These are phyloP conservation scores for Dicyrtoma fusca DNA, from an alignment of 2,888 invertebrate genomes.

Conservation along the genomic window DNA sequence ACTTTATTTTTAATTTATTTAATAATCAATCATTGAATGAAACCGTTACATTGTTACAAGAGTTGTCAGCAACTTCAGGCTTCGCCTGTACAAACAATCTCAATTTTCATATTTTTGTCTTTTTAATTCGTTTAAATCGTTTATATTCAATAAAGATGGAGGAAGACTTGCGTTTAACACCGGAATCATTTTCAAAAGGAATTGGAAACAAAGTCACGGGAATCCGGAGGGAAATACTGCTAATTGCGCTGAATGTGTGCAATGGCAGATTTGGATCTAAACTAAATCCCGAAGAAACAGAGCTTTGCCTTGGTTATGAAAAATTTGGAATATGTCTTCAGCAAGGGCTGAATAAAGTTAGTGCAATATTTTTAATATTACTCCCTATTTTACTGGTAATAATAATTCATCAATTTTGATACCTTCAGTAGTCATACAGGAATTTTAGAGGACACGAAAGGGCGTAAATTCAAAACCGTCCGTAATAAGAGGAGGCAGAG, in stretches of 20 bases:
- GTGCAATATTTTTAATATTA: background rate
- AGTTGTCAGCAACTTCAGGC: no score
- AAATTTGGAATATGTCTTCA: constrained; percentile 19
- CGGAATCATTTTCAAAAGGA: constrained; percentile 2
- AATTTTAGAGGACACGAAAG: no score
- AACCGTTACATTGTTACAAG: no score
- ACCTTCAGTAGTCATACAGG: no score
- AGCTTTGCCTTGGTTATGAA: constrained; percentile 14
- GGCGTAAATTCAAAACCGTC: no score
- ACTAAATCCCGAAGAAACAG: background rate
- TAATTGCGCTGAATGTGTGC: background rate
- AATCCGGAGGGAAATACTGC: background rate
- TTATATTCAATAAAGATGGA: background rate
- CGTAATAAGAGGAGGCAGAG: no score
- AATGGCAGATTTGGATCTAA: background rate
- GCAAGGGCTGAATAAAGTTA: constrained; percentile 10
- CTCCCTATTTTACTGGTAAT: background rate
- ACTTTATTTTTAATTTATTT: no score
- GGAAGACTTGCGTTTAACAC: constrained; percentile 1
- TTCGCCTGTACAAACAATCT: no score
- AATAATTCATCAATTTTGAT: no score
- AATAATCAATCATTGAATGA: no score
- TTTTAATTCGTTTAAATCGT: no score
- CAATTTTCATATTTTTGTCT: constrained; percentile 4
- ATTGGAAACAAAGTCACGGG: constrained; percentile 13